Base-by-base conservation (phyloP, 2,113 vertebrate genomes). In the Pachyramphus minor region DNA sequence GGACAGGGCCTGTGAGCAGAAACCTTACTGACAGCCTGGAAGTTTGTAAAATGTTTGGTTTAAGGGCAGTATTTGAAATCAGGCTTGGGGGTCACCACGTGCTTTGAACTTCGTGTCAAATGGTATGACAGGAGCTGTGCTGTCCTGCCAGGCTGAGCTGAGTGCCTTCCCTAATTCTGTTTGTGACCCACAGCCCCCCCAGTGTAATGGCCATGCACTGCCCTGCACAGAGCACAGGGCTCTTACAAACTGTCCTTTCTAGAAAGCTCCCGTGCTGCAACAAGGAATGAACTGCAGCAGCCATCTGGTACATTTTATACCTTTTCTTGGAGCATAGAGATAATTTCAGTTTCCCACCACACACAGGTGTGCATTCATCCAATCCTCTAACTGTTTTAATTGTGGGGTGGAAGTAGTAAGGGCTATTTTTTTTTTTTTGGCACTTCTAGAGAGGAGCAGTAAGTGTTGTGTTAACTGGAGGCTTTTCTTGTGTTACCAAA, bases 381-480 rank as follows among this genome's bases (percentile, higher is more conserved):
- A 71, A 41, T 6, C 28, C 6, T 30, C 11, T 9, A 37, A 44
- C 4, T 44, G 12, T 25, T 58, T 58, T 23, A 59, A 27, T 6
- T 44, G 12, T 0, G 8, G 6, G 2, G 10, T 41, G 27, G 12
- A 6, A 39, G 9, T 23, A 11, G 21, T 27, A 37, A 21, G 25
- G 15, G 33, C 9, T 31, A 18, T 52, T 2, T 50, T 62, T 30
- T 41, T 41, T 41, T 42, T 17, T 35, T 37, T 37, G 28, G 1
- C 30, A 30, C 52, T 80, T 47, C 12, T 5, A 12, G 17, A 78
- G 47, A 69, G 39, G 44, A 45, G 15, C 24, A 72, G 3, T 39
- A 12, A 68, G 11, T 2, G 3, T 11, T 42, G 3, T 41, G n/a
- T 7, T 56, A 93, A 79, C 49, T 31, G 12, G 7, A 47, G 27